phyloP scores from a whole-genome alignment of 1,140 invertebrate genomes.

The Tetramorium simillimum region DNA sequence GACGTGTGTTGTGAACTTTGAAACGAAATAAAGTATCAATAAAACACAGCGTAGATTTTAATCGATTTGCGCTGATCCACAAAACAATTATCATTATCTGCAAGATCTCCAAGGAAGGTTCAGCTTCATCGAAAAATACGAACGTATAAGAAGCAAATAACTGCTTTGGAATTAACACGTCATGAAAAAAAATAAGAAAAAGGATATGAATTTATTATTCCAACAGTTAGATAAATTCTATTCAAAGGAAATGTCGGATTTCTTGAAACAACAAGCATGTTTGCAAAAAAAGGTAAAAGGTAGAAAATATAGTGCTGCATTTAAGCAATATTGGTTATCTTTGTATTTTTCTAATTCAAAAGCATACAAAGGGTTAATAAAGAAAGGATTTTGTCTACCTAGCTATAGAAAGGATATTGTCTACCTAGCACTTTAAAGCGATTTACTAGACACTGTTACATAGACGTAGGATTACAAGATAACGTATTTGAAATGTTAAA shows the following conservation, averaged over 20 bases:
- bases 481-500: too few species aligned
- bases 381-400: background rate
- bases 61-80: too few species aligned
- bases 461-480: too few species aligned
- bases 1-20: too few species aligned
- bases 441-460: too few species aligned
- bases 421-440: too few species aligned
- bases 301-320: conserved; percentile 10
- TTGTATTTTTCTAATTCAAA: background rate
- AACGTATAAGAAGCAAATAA: conserved; percentile 14
- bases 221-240: background rate
- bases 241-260: conserved; percentile 9
- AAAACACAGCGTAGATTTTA: too few species aligned
- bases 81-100: background rate
- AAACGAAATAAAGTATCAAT: too few species aligned
- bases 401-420: too few species aligned
- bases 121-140: background rate
- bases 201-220: conserved; percentile 17
- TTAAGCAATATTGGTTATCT: background rate
- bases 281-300: background rate
- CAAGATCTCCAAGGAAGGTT: background rate
- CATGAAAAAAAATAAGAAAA: background rate
- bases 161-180: background rate
- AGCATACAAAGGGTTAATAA: too few species aligned
- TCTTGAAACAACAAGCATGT: background rate